Evolutionary conservation across 2,797 vertebrate genomes (phyloP).

Genomic region (Lagorchestes hirsutus): DNA sequence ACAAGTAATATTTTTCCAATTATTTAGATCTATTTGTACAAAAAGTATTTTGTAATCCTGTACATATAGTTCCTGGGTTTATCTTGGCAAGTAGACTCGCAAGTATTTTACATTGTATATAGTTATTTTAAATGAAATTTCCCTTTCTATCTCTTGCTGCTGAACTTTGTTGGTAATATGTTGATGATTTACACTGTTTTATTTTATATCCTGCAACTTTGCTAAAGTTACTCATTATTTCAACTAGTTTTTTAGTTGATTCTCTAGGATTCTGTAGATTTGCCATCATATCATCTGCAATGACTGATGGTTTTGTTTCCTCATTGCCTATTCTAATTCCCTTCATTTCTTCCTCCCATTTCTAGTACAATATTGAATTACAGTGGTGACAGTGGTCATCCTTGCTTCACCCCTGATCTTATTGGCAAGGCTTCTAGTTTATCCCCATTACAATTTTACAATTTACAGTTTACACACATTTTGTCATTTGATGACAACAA

Average conservation of each 20-base stretch:
- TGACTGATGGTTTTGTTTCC: neutral
- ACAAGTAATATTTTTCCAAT: no score
- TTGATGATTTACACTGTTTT: no score
- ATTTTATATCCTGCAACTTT: no score
- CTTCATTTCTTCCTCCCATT: neutral
- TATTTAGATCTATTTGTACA: no score
- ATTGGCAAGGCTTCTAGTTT: neutral
- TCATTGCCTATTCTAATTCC: neutral
- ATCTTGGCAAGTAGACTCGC: no score
- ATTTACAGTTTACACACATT: no score
- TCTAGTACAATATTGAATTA: neutral
- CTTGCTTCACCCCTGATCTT: neutral
- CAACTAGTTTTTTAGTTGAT: neutral
- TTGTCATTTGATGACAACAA: neutral
- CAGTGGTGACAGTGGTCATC: neutral
- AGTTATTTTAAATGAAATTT: no score
- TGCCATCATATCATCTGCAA: neutral
- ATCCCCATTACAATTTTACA: neutral
- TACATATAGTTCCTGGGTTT: no score
- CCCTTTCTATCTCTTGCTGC: no score
- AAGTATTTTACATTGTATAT: no score
- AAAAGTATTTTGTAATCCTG: no score
- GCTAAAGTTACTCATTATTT: neutral
- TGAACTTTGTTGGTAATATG: no score
- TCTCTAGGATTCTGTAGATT: neutral